Conservation (phyloP, 2,888 invertebrate species). For the Morpho helenor region DNA sequence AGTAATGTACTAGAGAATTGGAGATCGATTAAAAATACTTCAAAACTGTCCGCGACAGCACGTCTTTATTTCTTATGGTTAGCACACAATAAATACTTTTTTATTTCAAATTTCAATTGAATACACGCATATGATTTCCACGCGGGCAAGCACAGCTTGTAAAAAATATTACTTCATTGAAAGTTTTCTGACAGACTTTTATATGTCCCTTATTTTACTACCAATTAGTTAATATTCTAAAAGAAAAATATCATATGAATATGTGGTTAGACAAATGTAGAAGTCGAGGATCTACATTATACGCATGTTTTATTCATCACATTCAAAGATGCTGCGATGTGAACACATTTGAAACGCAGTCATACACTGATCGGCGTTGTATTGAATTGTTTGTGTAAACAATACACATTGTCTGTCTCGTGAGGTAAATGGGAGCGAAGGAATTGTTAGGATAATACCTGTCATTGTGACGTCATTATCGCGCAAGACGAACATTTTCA, state of each 20-base stretch:
- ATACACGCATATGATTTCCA: too few relatives aligned
- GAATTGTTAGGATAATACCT: constrained; percentile 29
- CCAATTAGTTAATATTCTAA: neutral
- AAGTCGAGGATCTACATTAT: constrained; percentile 41
- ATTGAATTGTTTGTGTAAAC: constrained; percentile 40
- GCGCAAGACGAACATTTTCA: constrained; percentile 14
- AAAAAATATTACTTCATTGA: too few relatives aligned
- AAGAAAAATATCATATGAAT: neutral
- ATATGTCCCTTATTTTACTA: too few relatives aligned
- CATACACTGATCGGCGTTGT: constrained; percentile 54
- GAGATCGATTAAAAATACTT: too few relatives aligned
- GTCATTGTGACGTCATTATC: constrained; percentile 29
- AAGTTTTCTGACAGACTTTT: too few relatives aligned
- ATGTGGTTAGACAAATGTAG: constrained; percentile 28
- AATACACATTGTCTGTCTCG: constrained; percentile 36
- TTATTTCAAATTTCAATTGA: too few relatives aligned
- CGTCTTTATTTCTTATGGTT: too few relatives aligned
- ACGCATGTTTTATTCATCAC: constrained; percentile 66
- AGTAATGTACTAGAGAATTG: too few relatives aligned
- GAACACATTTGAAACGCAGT: constrained; percentile 46
- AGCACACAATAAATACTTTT: too few relatives aligned
- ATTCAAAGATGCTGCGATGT: constrained; percentile 54
- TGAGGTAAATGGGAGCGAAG: constrained; percentile 32
- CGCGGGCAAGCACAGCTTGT: too few relatives aligned
- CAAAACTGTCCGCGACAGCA: too few relatives aligned